Conservation (phyloP, 2,113 vertebrate genomes). For the Dasypus novemcinctus region DNA sequence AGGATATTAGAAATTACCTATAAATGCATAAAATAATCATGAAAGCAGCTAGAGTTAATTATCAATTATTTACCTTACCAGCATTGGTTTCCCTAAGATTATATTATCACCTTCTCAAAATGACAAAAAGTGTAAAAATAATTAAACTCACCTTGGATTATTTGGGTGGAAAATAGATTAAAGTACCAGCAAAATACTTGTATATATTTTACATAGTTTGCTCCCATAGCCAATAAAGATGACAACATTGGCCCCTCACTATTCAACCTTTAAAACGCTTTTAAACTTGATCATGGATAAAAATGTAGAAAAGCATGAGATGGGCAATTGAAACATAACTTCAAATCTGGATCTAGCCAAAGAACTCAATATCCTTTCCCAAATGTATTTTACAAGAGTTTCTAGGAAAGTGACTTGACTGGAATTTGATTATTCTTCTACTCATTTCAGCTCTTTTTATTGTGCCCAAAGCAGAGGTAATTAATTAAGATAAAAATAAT, state of each 20-base stretch:
- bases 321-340: neutral
- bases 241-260: neutral
- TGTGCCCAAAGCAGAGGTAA: slow-evolving; percentile 74
- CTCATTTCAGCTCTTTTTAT: slow-evolving; percentile 48
- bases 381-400: slow-evolving; percentile 56
- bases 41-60: neutral
- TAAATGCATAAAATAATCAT: neutral
- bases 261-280: neutral
- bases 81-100: no score
- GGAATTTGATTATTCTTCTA: slow-evolving; percentile 52
- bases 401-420: slow-evolving; percentile 46
- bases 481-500: slow-evolving; percentile 77
- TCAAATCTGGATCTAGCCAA: neutral
- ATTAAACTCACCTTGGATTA: neutral
- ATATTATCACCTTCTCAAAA: no score
- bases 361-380: slow-evolving; percentile 13
- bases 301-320: neutral
- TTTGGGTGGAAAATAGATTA: neutral
- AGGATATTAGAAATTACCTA: neutral
- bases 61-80: neutral
- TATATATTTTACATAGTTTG: neutral
- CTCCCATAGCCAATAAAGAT: neutral
- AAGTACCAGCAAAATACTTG: neutral
- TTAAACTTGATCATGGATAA: neutral
- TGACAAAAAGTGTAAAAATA: neutral